Evolutionary conservation across 1,140 invertebrate genomes (phyloP).

Genomic region (Plectrocnemia conspersa): DNA sequence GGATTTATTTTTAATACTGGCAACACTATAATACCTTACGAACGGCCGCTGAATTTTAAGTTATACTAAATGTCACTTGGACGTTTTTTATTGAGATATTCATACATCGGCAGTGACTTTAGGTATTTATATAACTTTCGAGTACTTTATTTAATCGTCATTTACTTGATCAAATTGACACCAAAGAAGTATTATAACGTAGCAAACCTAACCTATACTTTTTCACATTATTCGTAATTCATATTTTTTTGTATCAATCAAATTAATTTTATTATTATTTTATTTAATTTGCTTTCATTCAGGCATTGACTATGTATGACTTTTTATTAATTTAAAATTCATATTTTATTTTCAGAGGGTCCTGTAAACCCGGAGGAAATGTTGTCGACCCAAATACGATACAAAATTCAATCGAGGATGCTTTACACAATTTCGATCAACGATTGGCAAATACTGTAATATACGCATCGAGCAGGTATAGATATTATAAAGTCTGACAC

Average conservation of each 20-base stretch:
- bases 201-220: too few species aligned
- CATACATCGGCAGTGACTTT: slow-evolving; percentile 42
- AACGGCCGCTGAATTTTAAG: too few species aligned
- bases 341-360: slow-evolving; percentile 14
- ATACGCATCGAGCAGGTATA: slow-evolving; percentile 27
- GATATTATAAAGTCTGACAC: not conserved
- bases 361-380: slow-evolving; percentile 20
- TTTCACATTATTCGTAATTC: too few species aligned
- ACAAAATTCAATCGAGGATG: not conserved
- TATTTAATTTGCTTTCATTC: not conserved
- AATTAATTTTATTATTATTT: not conserved
- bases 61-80: slow-evolving; percentile 1
- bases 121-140: slow-evolving; percentile 37
- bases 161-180: too few species aligned
- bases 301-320: too few species aligned
- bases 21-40: too few species aligned
- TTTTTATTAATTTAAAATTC: not conserved
- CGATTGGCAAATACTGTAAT: not conserved
- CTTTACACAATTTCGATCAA: not conserved
- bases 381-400: slow-evolving; percentile 14
- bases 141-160: too few species aligned
- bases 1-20: too few species aligned
- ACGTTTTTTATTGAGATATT: slow-evolving; percentile 35
- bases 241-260: too few species aligned
- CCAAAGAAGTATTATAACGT: too few species aligned